Evolutionary conservation across 2,113 vertebrate genomes (phyloP).

Genomic region (Anguilla rostrata): DNA sequence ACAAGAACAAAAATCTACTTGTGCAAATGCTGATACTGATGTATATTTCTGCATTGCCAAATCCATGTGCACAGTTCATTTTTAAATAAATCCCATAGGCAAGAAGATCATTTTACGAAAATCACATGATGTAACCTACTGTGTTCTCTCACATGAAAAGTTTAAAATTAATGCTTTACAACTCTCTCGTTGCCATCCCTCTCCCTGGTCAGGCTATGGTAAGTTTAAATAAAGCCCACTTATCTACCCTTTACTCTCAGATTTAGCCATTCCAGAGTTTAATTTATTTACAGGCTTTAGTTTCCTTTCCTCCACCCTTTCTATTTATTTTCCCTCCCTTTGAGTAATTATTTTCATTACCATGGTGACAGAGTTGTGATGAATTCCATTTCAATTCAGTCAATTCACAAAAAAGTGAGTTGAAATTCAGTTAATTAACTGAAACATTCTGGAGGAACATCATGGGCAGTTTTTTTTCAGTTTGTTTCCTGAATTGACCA

Average conservation of each 20-base stretch:
- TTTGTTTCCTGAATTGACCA: too few species aligned
- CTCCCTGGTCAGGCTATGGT: slow-evolving; percentile 88
- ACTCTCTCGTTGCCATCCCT: slow-evolving; percentile 83
- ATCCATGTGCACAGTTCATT: too few species aligned
- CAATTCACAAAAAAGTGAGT: too few species aligned
- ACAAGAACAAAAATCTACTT: background rate
- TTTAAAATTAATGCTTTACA: slow-evolving; percentile 72
- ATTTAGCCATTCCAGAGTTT: background rate
- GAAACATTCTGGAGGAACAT: too few species aligned
- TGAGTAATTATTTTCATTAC: background rate
- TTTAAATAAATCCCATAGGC: background rate
- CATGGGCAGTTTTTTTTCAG: too few species aligned
- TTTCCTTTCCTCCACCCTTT: slow-evolving; percentile 11
- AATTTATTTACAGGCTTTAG: slow-evolving; percentile 37
- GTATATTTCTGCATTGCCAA: background rate
- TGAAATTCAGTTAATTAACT: background rate
- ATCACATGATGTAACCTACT: background rate
- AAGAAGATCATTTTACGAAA: background rate
- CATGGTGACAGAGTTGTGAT: background rate
- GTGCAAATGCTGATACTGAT: background rate
- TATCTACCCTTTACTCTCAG: background rate
- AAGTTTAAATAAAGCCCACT: slow-evolving; percentile 71
- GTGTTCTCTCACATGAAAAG: slow-evolving; percentile 36
- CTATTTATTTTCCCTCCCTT: background rate
- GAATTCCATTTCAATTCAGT: background rate